phyloP scores from a whole-genome alignment of 2,888 invertebrate species.

The Tipula confusa region DNA sequence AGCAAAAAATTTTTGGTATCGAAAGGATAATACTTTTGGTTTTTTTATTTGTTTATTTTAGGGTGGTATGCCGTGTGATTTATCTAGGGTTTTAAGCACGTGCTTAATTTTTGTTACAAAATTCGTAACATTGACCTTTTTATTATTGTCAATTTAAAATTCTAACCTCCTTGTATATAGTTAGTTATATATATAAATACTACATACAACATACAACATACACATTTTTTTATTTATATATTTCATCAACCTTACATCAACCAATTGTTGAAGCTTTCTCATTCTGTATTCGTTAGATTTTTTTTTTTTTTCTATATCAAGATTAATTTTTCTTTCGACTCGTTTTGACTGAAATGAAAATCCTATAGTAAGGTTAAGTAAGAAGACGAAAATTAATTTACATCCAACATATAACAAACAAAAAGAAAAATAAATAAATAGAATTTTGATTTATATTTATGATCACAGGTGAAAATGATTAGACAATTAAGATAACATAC shows the following conservation, averaged over 20 bases:
- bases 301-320: not conserved
- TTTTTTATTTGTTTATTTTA: too few relatives aligned
- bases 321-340: not conserved
- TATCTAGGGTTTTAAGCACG: not conserved
- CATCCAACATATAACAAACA: not conserved
- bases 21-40: not conserved
- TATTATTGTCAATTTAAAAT: not conserved
- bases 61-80: not conserved
- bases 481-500: not conserved
- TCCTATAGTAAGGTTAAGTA: not conserved
- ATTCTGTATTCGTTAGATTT: not conserved
- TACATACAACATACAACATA: not conserved
- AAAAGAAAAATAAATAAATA: not conserved
- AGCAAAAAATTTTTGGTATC: too few relatives aligned
- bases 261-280: not conserved
- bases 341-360: not conserved
- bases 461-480: constrained; percentile 20
- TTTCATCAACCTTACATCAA: not conserved
- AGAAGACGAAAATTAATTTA: constrained; percentile 16
- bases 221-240: not conserved
- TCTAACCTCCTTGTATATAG: not conserved
- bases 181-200: too few relatives aligned
- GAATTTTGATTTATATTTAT: constrained; percentile 3
- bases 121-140: not conserved
- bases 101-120: not conserved